Evolutionary conservation across 2,113 vertebrate genomes (phyloP), one percentile per base, ranked within the genome.

Genomic region (Ophiodon elongatus): DNA sequence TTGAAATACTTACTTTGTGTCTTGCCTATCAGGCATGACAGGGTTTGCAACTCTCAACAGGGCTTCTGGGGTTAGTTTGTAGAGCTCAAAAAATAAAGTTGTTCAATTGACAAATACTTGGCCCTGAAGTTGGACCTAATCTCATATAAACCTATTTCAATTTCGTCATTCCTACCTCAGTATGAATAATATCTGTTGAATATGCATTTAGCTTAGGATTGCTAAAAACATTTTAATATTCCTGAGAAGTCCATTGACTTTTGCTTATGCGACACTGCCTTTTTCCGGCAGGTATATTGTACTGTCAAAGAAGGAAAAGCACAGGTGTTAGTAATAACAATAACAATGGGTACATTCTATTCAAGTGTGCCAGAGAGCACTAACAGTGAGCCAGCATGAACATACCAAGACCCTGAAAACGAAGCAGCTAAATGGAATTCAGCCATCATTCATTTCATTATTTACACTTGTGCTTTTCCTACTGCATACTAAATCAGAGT

Each of bases 1-100:
- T 73, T 83, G 19, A 56, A 72, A 65, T 56, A 45, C 35, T 45
- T 43, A 62, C 23, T 41, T 3, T 52, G 17, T 23, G 37, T 35
- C 17, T 29, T 29, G 29, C 23, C 43, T 50, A 0, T 1, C 7
- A 33, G 25, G 15, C 6, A 68, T 33, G 39, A 13, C 17, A 29
- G 21, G 3, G 39, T 37, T 57, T 69, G 23, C 4, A 69, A 47
- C 21, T 25, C 52, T 41, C n/a, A 41, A 54, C 2, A 35, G 27
- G n/a, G 21, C 37, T 39, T 41, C 23, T 21, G 33, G 21, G 47
- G 41, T 33, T n/a, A 31, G 13, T 25, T 54, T 45, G 13, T 35
- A 27, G 21, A 64, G 15, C 39, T 73, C 11, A 59, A 72, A 68
- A 50, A 57, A 77, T 15, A 47, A 27, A 15, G 14, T 11, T 41